phyloP scores from a whole-genome alignment of 1,140 invertebrate genomes.

The Probaryconus sp. region DNA sequence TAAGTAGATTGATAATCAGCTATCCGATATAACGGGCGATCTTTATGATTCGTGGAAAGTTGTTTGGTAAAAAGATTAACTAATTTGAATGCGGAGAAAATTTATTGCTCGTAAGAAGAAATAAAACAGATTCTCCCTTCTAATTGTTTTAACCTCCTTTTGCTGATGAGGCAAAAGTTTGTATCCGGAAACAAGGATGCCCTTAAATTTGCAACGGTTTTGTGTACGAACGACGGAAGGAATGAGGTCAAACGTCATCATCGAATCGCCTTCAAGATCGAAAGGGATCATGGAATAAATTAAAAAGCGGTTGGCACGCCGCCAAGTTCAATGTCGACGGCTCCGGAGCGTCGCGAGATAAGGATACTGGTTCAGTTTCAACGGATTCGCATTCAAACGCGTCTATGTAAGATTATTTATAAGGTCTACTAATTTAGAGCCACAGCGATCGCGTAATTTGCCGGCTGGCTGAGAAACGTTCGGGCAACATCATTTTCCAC shows the following conservation, averaged over 20 bases:
- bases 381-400: slow-evolving; percentile 21
- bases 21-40: too few relatives aligned
- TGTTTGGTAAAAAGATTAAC: too few relatives aligned
- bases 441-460: slow-evolving; percentile 36
- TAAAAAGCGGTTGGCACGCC: slow-evolving; percentile 68
- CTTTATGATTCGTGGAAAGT: too few relatives aligned
- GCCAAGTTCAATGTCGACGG: slow-evolving; percentile 71
- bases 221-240: slow-evolving; percentile 37
- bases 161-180: slow-evolving; percentile 9
- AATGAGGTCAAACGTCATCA: slow-evolving; percentile 40
- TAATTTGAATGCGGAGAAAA: too few relatives aligned
- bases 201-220: slow-evolving; percentile 46
- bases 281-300: slow-evolving; percentile 65
- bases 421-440: slow-evolving; percentile 39
- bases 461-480: slow-evolving; percentile 28
- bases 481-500: slow-evolving; percentile 23
- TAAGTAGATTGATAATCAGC: too few relatives aligned
- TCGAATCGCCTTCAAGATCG: slow-evolving; percentile 30
- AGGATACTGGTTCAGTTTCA: slow-evolving; percentile 36
- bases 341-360: slow-evolving; percentile 39
- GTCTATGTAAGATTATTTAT: slow-evolving; percentile 55
- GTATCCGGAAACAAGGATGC: slow-evolving; percentile 32
- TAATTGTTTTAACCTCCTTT: slow-evolving; percentile 34
- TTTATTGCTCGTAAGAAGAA: too few relatives aligned
- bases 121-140: too few relatives aligned